These are phyloP conservation scores for Nautilus pompilius DNA, from an alignment of 1,140 invertebrate genomes.

Conservation along the genomic window DNA sequence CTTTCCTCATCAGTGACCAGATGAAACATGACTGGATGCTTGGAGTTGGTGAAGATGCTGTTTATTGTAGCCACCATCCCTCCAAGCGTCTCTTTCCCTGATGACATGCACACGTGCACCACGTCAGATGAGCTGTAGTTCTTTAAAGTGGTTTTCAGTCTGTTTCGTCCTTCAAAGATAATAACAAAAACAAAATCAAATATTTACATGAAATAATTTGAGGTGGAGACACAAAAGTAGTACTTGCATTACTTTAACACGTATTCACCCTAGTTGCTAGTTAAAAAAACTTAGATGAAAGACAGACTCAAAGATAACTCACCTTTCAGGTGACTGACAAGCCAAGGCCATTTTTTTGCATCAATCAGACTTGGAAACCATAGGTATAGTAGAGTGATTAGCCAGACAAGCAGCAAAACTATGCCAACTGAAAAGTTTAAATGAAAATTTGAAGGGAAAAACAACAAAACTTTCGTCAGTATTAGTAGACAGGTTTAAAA, in stretches of 20 bases:
- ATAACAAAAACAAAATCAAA: conserved; percentile 9
- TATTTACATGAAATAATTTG: background rate
- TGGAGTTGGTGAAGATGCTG: conserved; percentile 46
- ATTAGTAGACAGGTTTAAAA: conserved; percentile 10
- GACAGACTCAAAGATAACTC: background rate
- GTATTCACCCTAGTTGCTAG: background rate
- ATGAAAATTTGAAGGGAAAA: conserved; percentile 1
- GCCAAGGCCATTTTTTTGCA: background rate
- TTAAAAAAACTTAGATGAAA: background rate
- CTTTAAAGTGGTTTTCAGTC: conserved; percentile 8
- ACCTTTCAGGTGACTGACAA: background rate
- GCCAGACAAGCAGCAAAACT: conserved; percentile 30
- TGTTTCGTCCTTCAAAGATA: conserved; percentile 12
- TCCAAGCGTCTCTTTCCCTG: conserved; percentile 43
- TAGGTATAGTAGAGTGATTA: conserved; percentile 35
- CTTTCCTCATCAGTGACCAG: conserved; percentile 36
- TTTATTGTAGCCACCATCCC: conserved; percentile 51
- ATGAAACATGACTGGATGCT: conserved; percentile 37
- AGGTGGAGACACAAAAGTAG: background rate
- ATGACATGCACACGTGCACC: conserved; percentile 41
- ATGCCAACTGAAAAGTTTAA: conserved; percentile 33
- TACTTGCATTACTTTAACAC: background rate
- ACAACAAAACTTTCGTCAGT: conserved; percentile 1
- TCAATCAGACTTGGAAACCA: conserved; percentile 26
- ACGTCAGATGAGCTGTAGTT: conserved; percentile 12